Evolutionary conservation across 2,888 invertebrate genomes (phyloP), one percentile per base, ranked within the genome.

Genomic region (Mimumesa dahlbomi): DNA sequence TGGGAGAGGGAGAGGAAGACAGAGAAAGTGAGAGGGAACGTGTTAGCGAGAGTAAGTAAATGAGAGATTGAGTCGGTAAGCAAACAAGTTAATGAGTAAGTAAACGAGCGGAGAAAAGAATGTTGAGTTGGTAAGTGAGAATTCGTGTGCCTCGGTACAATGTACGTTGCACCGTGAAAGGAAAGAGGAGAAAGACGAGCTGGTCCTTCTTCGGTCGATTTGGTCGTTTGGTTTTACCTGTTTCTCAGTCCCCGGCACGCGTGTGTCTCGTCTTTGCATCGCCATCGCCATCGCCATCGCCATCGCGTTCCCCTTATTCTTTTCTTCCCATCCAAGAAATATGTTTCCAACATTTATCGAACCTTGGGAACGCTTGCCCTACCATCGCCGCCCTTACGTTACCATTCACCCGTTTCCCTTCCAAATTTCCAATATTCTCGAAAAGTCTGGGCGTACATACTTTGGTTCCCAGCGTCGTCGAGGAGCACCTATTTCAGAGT

Each of bases 101-200:
- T n/a, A n/a, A n/a, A n/a, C n/a, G n/a, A n/a, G n/a, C n/a, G n/a
- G n/a, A n/a, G n/a, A n/a, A n/a, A n/a, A n/a, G n/a, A n/a, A n/a
- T n/a, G n/a, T n/a, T n/a, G n/a, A n/a, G n/a, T n/a, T 52, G 38
- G 65, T 66, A 70, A 76, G 76, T 65, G 49, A 36, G 22, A 22
- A 56, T 22, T 46, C 49, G 66, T 52, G 45, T 31, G 42, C 49
- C 29, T 45, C 58, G 18, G 43, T 36, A 53, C 50, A 40, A 48
- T 31, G 40, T 42, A 36, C 61, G 46, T 38, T 43, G 18, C 16
- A 14, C 14, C 25, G 31, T 36, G 16, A 11, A 14, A 6, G 46
- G 21, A 22, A 50, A 45, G 59, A 45, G 59, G 46, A 57, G 54
- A 56, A 40, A 52, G 34, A 46, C 50, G n/a, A 42, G 5, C 9